Conservation (phyloP, 2,888 invertebrate genomes). For the Polydrusus pterygomalis region DNA sequence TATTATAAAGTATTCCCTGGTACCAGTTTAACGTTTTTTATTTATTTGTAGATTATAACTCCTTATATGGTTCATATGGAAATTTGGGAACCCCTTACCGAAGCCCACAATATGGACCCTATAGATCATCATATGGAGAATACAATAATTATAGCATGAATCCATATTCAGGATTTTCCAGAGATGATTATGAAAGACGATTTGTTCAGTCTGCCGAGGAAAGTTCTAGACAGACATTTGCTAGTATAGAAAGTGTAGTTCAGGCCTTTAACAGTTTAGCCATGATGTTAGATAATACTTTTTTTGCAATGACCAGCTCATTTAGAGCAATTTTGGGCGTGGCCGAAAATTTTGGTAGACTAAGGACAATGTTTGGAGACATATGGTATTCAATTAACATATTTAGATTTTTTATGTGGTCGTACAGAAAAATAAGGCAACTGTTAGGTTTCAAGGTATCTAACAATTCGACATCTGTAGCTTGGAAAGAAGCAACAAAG, state of each 20-base stretch:
- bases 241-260: slow-evolving; percentile 90
- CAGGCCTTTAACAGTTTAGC: slow-evolving; percentile 94
- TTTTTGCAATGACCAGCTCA: slow-evolving; percentile 95
- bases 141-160: slow-evolving; percentile 66
- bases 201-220: slow-evolving; percentile 92
- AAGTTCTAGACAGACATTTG: slow-evolving; percentile 93
- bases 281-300: slow-evolving; percentile 97
- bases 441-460: slow-evolving; percentile 77
- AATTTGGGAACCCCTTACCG: slow-evolving; percentile 41
- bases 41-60: no score
- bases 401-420: slow-evolving; percentile 86
- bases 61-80: slow-evolving; percentile 36
- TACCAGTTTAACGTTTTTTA: no score
- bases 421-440: slow-evolving; percentile 84
- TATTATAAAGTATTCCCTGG: no score
- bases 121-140: slow-evolving; percentile 59
- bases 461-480: slow-evolving; percentile 62
- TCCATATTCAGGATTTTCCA: slow-evolving; percentile 59
- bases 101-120: slow-evolving; percentile 46
- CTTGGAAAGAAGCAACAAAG: slow-evolving; percentile 70
- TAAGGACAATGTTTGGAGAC: slow-evolving; percentile 88
- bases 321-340: slow-evolving; percentile 95
- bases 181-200: slow-evolving; percentile 79
- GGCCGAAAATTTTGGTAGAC: slow-evolving; percentile 93
- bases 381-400: slow-evolving; percentile 92